Conservation (phyloP, 2,888 invertebrate species). For the Linnaemya vulpina region DNA sequence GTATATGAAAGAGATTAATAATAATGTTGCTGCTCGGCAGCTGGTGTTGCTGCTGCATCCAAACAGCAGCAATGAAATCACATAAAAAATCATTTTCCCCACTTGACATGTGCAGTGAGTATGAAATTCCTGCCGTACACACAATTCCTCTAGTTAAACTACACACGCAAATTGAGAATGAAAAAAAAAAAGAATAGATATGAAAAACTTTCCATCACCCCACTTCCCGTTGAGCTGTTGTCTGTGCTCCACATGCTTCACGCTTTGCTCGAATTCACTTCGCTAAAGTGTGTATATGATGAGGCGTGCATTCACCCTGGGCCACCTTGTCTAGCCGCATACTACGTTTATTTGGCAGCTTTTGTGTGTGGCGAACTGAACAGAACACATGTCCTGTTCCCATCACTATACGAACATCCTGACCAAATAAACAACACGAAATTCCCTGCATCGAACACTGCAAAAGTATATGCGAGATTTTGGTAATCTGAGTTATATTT, state of each 20-base stretch:
- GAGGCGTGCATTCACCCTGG: constrained; percentile 74
- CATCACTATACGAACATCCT: constrained; percentile 27
- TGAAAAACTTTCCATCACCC: constrained; percentile 5
- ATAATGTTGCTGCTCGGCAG: constrained; percentile 49
- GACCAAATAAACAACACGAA: background rate
- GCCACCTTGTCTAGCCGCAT: constrained; percentile 73
- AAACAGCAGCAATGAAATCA: constrained; percentile 35
- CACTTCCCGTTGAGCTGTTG: background rate
- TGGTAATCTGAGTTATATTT: background rate
- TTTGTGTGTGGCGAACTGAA: background rate
- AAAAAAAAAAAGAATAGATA: background rate
- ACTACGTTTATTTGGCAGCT: constrained; percentile 14
- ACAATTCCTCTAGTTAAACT: constrained; percentile 33
- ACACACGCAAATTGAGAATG: constrained; percentile 45
- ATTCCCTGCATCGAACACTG: background rate
- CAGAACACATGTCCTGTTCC: constrained; percentile 60
- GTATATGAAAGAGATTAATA: constrained; percentile 58
- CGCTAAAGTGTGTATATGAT: constrained; percentile 38
- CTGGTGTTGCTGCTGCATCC: constrained; percentile 64
- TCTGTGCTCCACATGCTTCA: constrained; percentile 12
- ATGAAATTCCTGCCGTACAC: constrained; percentile 37
- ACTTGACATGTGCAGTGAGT: constrained; percentile 76
- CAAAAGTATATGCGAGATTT: background rate
- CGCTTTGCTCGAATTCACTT: constrained; percentile 5
- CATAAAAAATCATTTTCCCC: constrained; percentile 54